Evolutionary conservation across 2,113 vertebrate species (phyloP).

Genomic region (Orthonyx spaldingii): DNA sequence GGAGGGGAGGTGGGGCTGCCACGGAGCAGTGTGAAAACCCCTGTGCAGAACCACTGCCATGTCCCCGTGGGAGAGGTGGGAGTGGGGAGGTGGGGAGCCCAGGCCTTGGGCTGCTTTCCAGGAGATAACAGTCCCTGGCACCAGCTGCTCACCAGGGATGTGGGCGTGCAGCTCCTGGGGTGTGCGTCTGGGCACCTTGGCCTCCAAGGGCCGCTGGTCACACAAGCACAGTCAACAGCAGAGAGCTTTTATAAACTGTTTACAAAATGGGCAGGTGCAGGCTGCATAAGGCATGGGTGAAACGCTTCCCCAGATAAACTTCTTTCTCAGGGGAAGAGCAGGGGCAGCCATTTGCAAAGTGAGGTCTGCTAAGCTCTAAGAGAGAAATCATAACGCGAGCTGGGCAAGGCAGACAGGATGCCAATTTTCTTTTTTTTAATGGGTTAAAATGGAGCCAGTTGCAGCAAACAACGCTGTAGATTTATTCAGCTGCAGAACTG

Average conservation of each 20-base stretch:
- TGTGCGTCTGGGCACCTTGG: not conserved
- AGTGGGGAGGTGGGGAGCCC: not conserved
- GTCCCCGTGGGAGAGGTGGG: rapidly evolving
- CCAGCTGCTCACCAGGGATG: not conserved
- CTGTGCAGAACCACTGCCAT: rapidly evolving
- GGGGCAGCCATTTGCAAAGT: not conserved
- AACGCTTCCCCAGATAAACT: not conserved
- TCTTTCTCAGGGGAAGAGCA: not conserved
- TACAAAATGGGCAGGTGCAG: not conserved
- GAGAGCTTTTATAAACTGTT: not conserved
- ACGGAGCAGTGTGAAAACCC: not conserved
- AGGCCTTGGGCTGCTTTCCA: not conserved
- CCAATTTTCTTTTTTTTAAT: not conserved
- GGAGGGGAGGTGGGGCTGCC: not conserved
- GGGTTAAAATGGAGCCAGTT: constrained; percentile 15
- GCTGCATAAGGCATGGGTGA: not conserved
- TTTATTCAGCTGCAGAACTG: constrained; percentile 44
- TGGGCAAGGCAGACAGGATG: not conserved
- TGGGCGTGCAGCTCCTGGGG: not conserved
- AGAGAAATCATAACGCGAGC: not conserved
- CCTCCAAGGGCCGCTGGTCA: rapidly evolving
- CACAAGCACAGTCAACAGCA: not conserved
- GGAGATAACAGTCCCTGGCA: not conserved
- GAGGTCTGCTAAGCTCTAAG: not conserved
- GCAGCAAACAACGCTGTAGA: not conserved